phyloP scores from a whole-genome alignment of 1,140 invertebrate species.

The Stegodyphus dumicola region DNA sequence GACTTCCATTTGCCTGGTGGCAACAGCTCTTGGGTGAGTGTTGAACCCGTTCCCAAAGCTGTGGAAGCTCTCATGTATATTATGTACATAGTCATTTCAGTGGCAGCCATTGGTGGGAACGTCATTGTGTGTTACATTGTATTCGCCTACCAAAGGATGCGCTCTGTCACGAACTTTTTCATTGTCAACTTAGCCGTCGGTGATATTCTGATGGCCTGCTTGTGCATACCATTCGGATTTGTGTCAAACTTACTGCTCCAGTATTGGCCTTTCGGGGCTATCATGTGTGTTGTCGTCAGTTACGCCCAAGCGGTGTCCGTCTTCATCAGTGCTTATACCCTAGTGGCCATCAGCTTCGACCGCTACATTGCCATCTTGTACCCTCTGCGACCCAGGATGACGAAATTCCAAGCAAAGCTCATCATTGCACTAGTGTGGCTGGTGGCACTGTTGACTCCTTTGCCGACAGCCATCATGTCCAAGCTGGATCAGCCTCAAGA shows the following conservation, averaged over 20 bases:
- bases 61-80: conserved; percentile 73
- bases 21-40: background rate
- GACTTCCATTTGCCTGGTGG: background rate
- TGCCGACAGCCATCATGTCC: conserved; percentile 80
- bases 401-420: conserved; percentile 77
- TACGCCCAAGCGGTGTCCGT: conserved; percentile 72
- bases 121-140: conserved; percentile 86
- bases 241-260: conserved; percentile 79
- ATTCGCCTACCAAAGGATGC: conserved; percentile 80
- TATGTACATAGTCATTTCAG: conserved; percentile 80
- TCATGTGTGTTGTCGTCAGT: conserved; percentile 81
- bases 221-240: conserved; percentile 89
- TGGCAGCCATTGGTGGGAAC: conserved; percentile 82
- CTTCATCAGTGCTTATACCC: conserved; percentile 82
- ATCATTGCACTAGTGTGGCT: conserved; percentile 82
- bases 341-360: conserved; percentile 87
- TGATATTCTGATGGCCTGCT: conserved; percentile 84
- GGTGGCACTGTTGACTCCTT: conserved; percentile 80
- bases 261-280: conserved; percentile 85
- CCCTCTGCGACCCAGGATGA: conserved; percentile 82
- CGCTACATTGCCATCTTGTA: conserved; percentile 90
- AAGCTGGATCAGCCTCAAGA: conserved; percentile 71
- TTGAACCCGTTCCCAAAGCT: conserved; percentile 30
- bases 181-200: conserved; percentile 81
- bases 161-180: conserved; percentile 88